Evolutionary conservation across 2,797 vertebrate species (phyloP), one percentile per base, ranked within the genome.

Genomic region (Coregonus suidteri): DNA sequence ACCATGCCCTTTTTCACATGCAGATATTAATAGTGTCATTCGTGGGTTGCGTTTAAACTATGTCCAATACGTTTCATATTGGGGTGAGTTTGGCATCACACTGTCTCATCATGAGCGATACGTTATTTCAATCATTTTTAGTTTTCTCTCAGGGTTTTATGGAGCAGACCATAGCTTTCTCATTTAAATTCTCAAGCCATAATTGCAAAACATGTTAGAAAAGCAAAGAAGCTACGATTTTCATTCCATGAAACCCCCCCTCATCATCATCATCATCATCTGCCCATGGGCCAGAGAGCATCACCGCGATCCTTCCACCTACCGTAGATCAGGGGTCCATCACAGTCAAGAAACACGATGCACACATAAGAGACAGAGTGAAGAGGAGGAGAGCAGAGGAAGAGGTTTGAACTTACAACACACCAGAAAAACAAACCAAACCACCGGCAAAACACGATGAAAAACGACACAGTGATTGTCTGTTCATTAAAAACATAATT

Each of bases 1-100:
- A 90, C 89, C 92, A 91, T 94, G 93, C 93, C 93, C 91, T 93
- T 91, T 85, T 88, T 90, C 89, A 90, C 94, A 95, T 95, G 94
- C 94, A 95, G 77, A 47, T 47, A 85, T 89, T 87, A 89, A 85
- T 77, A 83, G 87, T 91, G 87, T 92, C 91, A 91, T 90, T 85
- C 68, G 82, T 91, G 83, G 83, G 86, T 90, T 89, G 85, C 89
- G 88, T 86, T 81, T 86, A 81, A 86, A 82, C 78, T 83, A 71
- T 74, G 74, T 82, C 85, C 92, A 91, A 90, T 89, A 90, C 83
- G 78, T 87, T 86, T 67, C 84, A 90, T 89, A 93, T 91, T 91
- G 90, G 88, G 54, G 83, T 89, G 86, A 90, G 88, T 89, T 83
- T 66, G 37, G 89, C 75, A 82, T 86, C 82, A 88, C 91, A 93